Conservation (phyloP, 2,113 vertebrate genomes). For the Gadus chalcogrammus region DNA sequence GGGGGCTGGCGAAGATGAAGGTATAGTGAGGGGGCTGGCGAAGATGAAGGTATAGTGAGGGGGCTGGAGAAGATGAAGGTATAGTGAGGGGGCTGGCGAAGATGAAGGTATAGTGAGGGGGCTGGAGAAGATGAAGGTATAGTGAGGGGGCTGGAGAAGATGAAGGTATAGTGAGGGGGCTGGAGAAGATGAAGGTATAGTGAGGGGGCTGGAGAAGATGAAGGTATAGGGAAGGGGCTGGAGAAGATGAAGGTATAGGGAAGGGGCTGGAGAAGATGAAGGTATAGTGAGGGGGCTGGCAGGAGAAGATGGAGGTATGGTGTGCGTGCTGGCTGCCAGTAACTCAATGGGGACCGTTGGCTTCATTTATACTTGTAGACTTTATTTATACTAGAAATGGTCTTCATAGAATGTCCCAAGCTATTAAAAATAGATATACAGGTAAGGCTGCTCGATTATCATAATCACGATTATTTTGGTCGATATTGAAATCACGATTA, state of each 20-base stretch:
- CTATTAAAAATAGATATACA: no score
- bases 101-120: conserved; percentile 91
- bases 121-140: conserved; percentile 94
- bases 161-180: no score
- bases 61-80: conserved; percentile 87
- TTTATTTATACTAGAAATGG: no score
- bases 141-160: conserved; percentile 48
- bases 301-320: conserved; percentile 93
- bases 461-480: no score
- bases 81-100: conserved; percentile 89
- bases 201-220: conserved; percentile 94
- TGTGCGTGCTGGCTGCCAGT: conserved; percentile 66
- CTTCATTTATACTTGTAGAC: no score
- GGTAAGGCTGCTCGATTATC: no score
- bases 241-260: conserved; percentile 70
- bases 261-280: no score
- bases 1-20: conserved; percentile 91
- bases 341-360: no score
- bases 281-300: conserved; percentile 6
- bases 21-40: not conserved
- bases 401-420: no score
- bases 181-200: conserved; percentile 93
- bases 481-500: no score
- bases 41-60: no score
- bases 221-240: no score